Base-by-base conservation (phyloP, 2,113 vertebrate species). In the Bubo blakistoni region DNA sequence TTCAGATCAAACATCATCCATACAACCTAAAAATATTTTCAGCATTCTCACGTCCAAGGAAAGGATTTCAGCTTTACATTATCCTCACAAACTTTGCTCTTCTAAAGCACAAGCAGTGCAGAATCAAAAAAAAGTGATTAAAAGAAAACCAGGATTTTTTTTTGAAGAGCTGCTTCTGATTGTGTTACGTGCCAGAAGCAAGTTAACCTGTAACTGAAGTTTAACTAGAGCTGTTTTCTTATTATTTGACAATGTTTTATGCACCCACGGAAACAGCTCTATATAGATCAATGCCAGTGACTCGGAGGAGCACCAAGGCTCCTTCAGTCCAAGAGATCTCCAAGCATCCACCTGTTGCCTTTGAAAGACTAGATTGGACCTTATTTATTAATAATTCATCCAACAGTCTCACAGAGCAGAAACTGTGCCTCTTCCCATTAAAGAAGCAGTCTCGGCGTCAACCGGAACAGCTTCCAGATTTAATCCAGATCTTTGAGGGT, bases 161-260 rank as follows among this genome's bases (percentile, higher is more conserved):
- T 59, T 70, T 42, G 6, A 79, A 61, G 66, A 80, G 91, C 62
- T 55, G 73, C 90, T 90, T 81, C 86, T 74, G 91, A 85, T 86
- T 42, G 81, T 17, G 7, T 13, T 91, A 24, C 18, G 70, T 47
- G 74, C 86, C 87, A 95, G 47, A 89, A 88, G 81, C 91, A 90
- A 96, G 96, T 95, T 95, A 95, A 94, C 86, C 91, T 93, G 84
- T 84, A 86, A 95, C 90, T 84, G 92, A 71, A 96, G 79, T 62
- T 96, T 84, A 94, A 93, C 78, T 71, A 96, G 90, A 11, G 16
- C 84, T 2, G 44, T 74, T 95, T 83, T 90, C 91, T 85, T 61
- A 40, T 94, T 93, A 90, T 91, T 74, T 77, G 65, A 54, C 71
- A 71, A 25, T 1, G 20, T 73, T 96, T 95, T 76, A 21, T 74